Evolutionary conservation across 2,888 invertebrate species (phyloP), one percentile per base, ranked within the genome.

Genomic region (Cataglyphis cursor): DNA sequence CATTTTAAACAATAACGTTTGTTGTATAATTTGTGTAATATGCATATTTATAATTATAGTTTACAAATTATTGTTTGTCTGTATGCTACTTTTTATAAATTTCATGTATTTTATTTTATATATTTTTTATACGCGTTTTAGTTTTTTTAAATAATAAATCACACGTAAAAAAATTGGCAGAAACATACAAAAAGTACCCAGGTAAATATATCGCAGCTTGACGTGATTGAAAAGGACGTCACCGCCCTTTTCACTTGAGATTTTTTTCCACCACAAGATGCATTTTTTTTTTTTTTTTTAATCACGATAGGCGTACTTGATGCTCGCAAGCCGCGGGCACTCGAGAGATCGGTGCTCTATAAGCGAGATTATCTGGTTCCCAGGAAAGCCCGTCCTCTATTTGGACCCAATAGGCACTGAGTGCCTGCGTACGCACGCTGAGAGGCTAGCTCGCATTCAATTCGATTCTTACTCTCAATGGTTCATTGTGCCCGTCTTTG

Each of bases 401-500:
- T 92, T 90, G 84, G 85, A 86, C 84, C 85, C 91, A 82, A 64
- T 59, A 51, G 61, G 54, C 82, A 86, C 82, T 84, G 88, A 91
- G 88, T 83, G 87, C 81, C 83, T 84, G 76, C 82, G 86, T 84
- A 82, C 86, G 86, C 65, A 81, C 78, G 84, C 76, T 85, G 83
- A 90, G 88, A 82, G 90, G 82, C 80, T 82, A 82, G 87, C 74
- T 90, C 90, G 89, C 91, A 92, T 91, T 91, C 90, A 91, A 80
- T 86, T 82, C 89, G 88, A 89, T 92, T 90, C 85, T 86, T 86
- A 75, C 73, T 75, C 87, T 92, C 90, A 92, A 92, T 90, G 85
- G 88, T 83, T 90, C 91, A 93, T 93, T 94, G 93, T 93, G 91
- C 90, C 81, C 84, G 88, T 70, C 89, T 92, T 93, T 93, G 92